Conservation (phyloP, 2,888 invertebrate genomes). For the Lymantria dispar region DNA sequence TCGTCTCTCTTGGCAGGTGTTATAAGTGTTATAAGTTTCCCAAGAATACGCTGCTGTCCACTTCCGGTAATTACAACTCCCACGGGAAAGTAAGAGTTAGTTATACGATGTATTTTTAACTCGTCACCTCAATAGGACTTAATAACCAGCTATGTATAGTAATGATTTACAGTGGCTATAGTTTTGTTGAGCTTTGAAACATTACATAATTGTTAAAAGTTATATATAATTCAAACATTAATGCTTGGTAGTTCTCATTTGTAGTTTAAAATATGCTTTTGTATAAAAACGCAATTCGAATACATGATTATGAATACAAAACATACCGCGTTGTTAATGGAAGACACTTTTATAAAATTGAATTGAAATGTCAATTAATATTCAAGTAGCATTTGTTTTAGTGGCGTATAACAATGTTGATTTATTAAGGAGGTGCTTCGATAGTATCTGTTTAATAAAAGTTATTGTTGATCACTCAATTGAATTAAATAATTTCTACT, state of each 20-base stretch:
- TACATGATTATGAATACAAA: conserved; percentile 11
- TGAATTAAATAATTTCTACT: too few relatives aligned
- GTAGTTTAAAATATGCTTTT: conserved; percentile 2
- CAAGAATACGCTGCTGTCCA: too few relatives aligned
- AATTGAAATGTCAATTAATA: conserved; percentile 14
- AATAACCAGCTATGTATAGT: too few relatives aligned
- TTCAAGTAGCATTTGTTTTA: conserved; percentile 12
- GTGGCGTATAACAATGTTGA: background rate
- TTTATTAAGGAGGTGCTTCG: too few relatives aligned
- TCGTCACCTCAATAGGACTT: too few relatives aligned
- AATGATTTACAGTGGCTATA: conserved; percentile 13
- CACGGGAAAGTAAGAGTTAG: too few relatives aligned
- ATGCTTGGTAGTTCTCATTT: conserved; percentile 9
- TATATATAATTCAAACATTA: conserved; percentile 2
- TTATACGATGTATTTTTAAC: too few relatives aligned
- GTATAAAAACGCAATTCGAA: conserved; percentile 5
- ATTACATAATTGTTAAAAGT: conserved; percentile 27
- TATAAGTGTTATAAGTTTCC: too few relatives aligned
- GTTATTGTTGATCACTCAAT: too few relatives aligned
- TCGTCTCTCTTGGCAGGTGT: too few relatives aligned
- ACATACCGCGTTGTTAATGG: conserved; percentile 3
- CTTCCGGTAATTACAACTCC: too few relatives aligned
- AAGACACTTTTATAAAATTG: conserved; percentile 8
- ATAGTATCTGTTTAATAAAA: too few relatives aligned
- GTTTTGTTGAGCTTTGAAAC: conserved; percentile 14